Evolutionary conservation across 2,888 invertebrate species (phyloP).

Genomic region (Drosophila macrospina): DNA sequence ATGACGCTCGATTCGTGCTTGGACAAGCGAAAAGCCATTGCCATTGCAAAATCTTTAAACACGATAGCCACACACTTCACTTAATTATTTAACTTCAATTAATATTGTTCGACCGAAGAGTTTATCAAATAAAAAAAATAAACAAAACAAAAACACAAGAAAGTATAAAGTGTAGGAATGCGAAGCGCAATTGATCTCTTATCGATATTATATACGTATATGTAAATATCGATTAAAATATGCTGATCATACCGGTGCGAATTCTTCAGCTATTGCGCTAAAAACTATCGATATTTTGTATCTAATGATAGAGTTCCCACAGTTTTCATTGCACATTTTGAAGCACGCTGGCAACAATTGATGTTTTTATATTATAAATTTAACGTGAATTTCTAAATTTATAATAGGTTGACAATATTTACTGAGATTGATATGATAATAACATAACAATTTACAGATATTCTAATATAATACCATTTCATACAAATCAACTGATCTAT

Average conservation of each 20-base stretch:
- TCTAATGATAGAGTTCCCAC: too few species aligned
- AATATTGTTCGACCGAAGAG: constrained; percentile 1
- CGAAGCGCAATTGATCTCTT: constrained; percentile 52
- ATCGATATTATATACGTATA: constrained; percentile 38
- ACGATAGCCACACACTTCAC: constrained; percentile 21
- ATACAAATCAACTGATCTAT: too few species aligned
- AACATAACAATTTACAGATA: too few species aligned
- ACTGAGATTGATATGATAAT: neutral
- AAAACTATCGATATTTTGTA: neutral
- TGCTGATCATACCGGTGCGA: neutral
- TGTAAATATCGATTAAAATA: neutral
- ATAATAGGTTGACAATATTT: neutral
- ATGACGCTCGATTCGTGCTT: constrained; percentile 61
- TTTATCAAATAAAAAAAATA: constrained; percentile 46
- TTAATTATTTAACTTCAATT: constrained; percentile 14
- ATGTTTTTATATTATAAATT: neutral
- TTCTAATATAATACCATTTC: too few species aligned
- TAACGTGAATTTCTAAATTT: neutral
- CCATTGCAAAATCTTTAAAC: constrained; percentile 34
- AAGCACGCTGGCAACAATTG: neutral
- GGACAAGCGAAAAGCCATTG: constrained; percentile 79
- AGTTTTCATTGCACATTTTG: neutral
- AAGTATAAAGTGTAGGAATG: constrained; percentile 52
- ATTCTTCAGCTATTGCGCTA: neutral
- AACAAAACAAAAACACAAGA: constrained; percentile 64